phyloP scores from a whole-genome alignment of 2,113 vertebrate genomes.

The Rhabdomys dilectus region DNA sequence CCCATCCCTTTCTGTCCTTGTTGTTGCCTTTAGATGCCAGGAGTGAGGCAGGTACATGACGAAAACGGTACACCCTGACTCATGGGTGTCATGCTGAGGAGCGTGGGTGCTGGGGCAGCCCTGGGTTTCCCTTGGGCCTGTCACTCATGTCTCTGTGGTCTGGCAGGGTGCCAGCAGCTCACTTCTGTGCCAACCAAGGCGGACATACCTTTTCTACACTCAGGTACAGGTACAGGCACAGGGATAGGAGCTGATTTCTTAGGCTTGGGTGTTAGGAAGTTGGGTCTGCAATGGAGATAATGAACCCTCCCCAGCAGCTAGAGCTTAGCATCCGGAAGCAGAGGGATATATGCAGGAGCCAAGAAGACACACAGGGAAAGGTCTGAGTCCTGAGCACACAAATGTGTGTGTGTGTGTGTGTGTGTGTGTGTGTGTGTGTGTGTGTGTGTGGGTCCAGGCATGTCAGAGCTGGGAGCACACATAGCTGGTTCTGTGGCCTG shows the following conservation, averaged over 20 bases:
- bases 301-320: background rate
- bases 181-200: accelerated
- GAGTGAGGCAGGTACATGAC: accelerated
- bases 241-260: background rate
- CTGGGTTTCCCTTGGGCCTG: too few species aligned
- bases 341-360: background rate
- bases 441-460: background rate
- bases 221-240: background rate
- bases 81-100: accelerated
- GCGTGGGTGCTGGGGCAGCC: background rate
- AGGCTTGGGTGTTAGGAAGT: background rate
- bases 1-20: accelerated
- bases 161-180: background rate
- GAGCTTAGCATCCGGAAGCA: background rate
- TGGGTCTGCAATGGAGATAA: background rate
- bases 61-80: background rate
- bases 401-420: background rate
- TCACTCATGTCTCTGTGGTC: background rate
- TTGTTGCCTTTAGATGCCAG: background rate
- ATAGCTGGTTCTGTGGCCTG: background rate
- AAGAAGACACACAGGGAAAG: background rate
- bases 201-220: background rate
- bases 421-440: background rate
- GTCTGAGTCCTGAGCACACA: background rate
- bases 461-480: background rate